Evolutionary conservation across 2,888 invertebrate genomes (phyloP), one percentile per base, ranked within the genome.

Genomic region (Eupithecia inturbata): DNA sequence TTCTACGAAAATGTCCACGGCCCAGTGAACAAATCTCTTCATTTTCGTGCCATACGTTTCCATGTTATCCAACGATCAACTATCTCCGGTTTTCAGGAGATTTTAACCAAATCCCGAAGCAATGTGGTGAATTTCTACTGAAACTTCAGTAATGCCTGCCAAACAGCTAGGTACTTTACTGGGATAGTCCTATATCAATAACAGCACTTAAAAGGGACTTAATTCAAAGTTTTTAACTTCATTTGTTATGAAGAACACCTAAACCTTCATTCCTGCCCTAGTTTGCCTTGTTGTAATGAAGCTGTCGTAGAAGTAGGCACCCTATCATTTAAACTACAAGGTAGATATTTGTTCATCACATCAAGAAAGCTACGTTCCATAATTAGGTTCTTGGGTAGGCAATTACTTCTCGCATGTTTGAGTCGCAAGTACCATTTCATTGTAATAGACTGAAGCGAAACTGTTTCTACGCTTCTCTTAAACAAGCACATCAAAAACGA

Each of bases 401-500:
- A 84, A 83, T 82, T 80, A 82, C 80, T 81, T 81, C 80, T 80
- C 80, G 82, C 81, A 81, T 82, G 82, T 83, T 83, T 82, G 82
- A 78, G 77, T 81, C 78, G 76, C 80, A 81, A 80, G 80, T 81
- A 83, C 82, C 80, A 82, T 75, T 78, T 79, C 77, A 79, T 80
- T 84, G 81, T 67, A 84, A 85, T 82, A 85, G 81, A 80, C 79
- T 82, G 83, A 87, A 83, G 82, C 84, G 82, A 85, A 87, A 85
- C 80, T 83, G 85, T 85, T 82, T 84, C 83, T 81, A 82, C 83
- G 82, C 83, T 85, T 84, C 79, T 78, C 82, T 83, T 85, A 85
- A 89, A 88, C 85, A 86, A 84, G 85, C 85, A 86, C 88, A 89
- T 89, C 88, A 88, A 88, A 88, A 85, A 83, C 85, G 85, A 88